Evolutionary conservation across 2,888 invertebrate genomes (phyloP).

Genomic region (Sisyra terminalis): DNA sequence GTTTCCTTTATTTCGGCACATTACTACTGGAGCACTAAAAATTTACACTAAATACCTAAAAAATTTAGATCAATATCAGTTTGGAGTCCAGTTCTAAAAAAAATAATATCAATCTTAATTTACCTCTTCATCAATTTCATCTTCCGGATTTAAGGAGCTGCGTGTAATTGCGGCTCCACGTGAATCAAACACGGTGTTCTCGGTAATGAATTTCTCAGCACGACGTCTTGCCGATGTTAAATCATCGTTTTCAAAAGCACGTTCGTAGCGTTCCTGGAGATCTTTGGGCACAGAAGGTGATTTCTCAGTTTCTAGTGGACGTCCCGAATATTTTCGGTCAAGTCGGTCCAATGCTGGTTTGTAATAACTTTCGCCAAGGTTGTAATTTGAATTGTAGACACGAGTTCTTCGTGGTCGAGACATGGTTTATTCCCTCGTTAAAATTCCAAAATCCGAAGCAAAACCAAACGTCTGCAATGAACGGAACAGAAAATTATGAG

Average conservation of each 20-base stretch:
- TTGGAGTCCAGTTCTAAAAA: not conserved
- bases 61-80: too few relatives aligned
- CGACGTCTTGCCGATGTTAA: conserved; percentile 31
- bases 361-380: conserved; percentile 71
- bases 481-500: too few relatives aligned
- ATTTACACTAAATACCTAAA: too few relatives aligned
- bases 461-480: too few relatives aligned
- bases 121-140: conserved; percentile 32
- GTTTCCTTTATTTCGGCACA: too few relatives aligned
- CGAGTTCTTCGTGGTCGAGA: conserved; percentile 53
- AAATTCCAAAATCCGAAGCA: too few relatives aligned
- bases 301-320: conserved; percentile 23
- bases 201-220: conserved; percentile 30
- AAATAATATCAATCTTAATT: conserved; percentile 16
- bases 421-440: conserved; percentile 16
- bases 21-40: too few relatives aligned
- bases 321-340: conserved; percentile 48
- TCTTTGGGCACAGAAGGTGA: conserved; percentile 18
- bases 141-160: conserved; percentile 27
- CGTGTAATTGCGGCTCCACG: conserved; percentile 34
- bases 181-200: conserved; percentile 45
- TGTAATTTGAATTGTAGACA: conserved; percentile 74
- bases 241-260: conserved; percentile 33
- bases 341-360: conserved; percentile 57
- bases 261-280: conserved; percentile 25